phyloP scores from a whole-genome alignment of 2,888 invertebrate species.

The Kuschelorhynchus macadamiae region DNA sequence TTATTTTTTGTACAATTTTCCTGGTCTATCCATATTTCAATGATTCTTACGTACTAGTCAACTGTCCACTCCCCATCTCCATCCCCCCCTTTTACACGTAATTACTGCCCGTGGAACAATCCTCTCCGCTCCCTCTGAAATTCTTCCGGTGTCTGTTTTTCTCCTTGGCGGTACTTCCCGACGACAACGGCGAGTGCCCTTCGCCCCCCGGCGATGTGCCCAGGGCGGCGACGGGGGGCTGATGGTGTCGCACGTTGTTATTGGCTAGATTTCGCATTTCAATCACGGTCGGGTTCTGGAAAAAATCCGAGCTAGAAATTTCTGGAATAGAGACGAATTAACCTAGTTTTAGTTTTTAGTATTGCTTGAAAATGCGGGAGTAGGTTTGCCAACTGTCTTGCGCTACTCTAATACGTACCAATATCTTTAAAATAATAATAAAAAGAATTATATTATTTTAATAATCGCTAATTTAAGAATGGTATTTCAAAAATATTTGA shows the following conservation, averaged over 20 bases:
- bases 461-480: too few relatives aligned
- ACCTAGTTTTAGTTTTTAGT: slow-evolving; percentile 68
- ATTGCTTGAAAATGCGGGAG: slow-evolving; percentile 32
- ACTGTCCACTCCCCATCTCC: too few relatives aligned
- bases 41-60: background rate
- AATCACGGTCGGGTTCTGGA: slow-evolving; percentile 70
- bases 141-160: slow-evolving; percentile 29
- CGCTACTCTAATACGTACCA: too few relatives aligned
- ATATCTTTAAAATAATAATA: too few relatives aligned
- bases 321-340: slow-evolving; percentile 69
- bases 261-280: slow-evolving; percentile 80
- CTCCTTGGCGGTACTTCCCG: background rate
- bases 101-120: slow-evolving; percentile 38
- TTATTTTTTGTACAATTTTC: too few relatives aligned
- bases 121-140: slow-evolving; percentile 27
- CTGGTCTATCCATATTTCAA: too few relatives aligned
- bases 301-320: slow-evolving; percentile 70
- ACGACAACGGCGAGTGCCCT: slow-evolving; percentile 1
- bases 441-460: too few relatives aligned
- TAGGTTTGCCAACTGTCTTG: slow-evolving; percentile 32
- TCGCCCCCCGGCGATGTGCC: slow-evolving; percentile 23
- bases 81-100: slow-evolving; percentile 24
- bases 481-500: too few relatives aligned
- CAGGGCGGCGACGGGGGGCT: slow-evolving; percentile 56
- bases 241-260: slow-evolving; percentile 69